Evolutionary conservation across 1,140 invertebrate species (phyloP).

Genomic region (Heliconius congener): DNA sequence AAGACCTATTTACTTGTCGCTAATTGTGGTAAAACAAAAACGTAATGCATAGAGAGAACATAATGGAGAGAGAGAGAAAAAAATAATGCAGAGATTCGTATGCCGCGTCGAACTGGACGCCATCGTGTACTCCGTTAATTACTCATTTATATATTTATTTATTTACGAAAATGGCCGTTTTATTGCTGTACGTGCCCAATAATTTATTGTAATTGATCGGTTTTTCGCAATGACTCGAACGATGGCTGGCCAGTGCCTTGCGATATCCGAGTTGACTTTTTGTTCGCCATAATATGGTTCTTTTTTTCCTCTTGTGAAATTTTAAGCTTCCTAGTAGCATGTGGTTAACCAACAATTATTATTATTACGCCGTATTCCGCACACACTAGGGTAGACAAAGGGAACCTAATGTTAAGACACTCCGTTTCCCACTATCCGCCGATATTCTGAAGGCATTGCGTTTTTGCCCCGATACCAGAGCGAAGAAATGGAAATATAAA

Average conservation of each 20-base stretch:
- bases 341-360: too few species aligned
- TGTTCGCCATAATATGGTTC: not conserved
- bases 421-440: too few species aligned
- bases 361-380: too few species aligned
- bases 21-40: conserved; percentile 50
- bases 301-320: conserved; percentile 15
- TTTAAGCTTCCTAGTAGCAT: conserved; percentile 9
- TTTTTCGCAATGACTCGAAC: conserved; percentile 39
- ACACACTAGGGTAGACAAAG: too few species aligned
- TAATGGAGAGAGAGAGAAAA: too few species aligned
- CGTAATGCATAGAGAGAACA: not conserved
- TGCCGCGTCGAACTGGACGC: conserved; percentile 39
- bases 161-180: conserved; percentile 54
- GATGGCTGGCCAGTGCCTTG: conserved; percentile 15
- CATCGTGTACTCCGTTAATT: conserved; percentile 42
- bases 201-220: conserved; percentile 54
- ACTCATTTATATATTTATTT: conserved; percentile 59
- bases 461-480: too few species aligned
- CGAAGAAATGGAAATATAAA: too few species aligned
- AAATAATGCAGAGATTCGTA: conserved; percentile 51
- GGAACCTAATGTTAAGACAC: too few species aligned
- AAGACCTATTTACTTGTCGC: conserved; percentile 33
- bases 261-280: conserved; percentile 22
- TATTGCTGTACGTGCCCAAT: conserved; percentile 45
- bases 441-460: too few species aligned